A percentile compares a stretch with the other conserved stretches of the same genome.
phyloP scores from a whole-genome alignment of 2,888 invertebrate genomes.

The Plusia festucae region DNA sequence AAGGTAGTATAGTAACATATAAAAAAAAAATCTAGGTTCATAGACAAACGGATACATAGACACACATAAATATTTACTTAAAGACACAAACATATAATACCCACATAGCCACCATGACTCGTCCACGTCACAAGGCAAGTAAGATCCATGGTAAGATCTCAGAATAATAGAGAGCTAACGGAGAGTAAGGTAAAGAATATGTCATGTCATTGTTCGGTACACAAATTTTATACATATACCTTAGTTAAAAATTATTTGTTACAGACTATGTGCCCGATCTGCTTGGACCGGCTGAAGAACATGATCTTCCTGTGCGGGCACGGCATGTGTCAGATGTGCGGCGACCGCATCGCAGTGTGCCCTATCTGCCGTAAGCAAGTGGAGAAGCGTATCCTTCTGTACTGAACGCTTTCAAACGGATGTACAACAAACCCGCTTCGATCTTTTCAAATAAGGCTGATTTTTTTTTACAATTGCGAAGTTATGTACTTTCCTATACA shows the following conservation, averaged over 20 bases:
- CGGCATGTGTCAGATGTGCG: slow-evolving; percentile 99
- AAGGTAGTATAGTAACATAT: too few species aligned
- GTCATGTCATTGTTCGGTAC: too few species aligned
- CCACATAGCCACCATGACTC: too few species aligned
- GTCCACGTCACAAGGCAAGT: too few species aligned
- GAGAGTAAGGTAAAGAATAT: too few species aligned
- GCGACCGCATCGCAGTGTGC: slow-evolving; percentile 98
- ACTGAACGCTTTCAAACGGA: slow-evolving; percentile 74
- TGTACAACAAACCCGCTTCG: slow-evolving; percentile 21
- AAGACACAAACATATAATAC: too few species aligned
- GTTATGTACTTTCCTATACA: slow-evolving; percentile 16
- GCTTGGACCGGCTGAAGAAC: slow-evolving; percentile 98
- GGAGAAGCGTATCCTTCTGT: slow-evolving; percentile 98
- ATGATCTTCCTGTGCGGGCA: slow-evolving; percentile 99
- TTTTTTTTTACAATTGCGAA: slow-evolving; percentile 43
- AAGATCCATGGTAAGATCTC: too few species aligned
- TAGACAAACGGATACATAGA: too few species aligned
- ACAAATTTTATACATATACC: too few species aligned
- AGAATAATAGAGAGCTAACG: too few species aligned
- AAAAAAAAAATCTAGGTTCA: too few species aligned
- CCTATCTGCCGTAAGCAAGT: slow-evolving; percentile 99
- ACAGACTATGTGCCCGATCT: slow-evolving; percentile 99
- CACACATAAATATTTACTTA: too few species aligned
- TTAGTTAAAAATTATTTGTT: slow-evolving; percentile 75
- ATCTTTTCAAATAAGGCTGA: slow-evolving; percentile 52